Base-by-base conservation (phyloP, 2,888 invertebrate species). In the Xestoiulus laeticollis region DNA sequence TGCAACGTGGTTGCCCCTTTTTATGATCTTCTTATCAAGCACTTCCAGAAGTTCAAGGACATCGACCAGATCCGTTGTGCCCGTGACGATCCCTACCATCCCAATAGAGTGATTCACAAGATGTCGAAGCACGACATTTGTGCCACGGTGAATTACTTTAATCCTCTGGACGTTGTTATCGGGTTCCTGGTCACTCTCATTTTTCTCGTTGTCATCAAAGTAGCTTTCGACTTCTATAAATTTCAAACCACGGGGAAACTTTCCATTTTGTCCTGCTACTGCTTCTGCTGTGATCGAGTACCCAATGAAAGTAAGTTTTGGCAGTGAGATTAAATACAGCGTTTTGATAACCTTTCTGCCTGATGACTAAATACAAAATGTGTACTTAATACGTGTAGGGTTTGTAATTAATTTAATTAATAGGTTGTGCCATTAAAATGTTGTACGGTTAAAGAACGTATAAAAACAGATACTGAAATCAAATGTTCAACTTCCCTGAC, bases 31-130 rank as follows among this genome's bases (percentile, higher is more conserved):
- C 22, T 87, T n/a, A 26, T 78, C 32, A 59, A 33, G n/a, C 44
- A 78, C n/a, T 78, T 14, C 19, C 22, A 14, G 6, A 59, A 78
- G n/a, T 78, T 87, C 38, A 59, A 78, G 38, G 87, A 87, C 78
- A 87, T 87, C 38, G 87, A 87, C 33, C 22, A 87, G 16, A 78
- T 87, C 78, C 78, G 87, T 6, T 87, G 87, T 38, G 22, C 68
- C 33, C 8, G 22, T 38, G 82, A 87, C 14, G 82, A 22, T 16
- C 22, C 59, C 8, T 53, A 53, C 59, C 33, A 87, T 26, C 87
- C 87, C 22, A 68, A 68, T 22, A 14, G 78, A 32, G 5, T 30
- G 2, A 87, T 87, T 14, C 33, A 87, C 33, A 43, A 78, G 43
- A 12, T 87, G 82, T 53, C 53, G n/a, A 78, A 43, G n/a, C 26